Conservation (phyloP, 2,797 vertebrate species). For the Acipenser oxyrinchus region DNA sequence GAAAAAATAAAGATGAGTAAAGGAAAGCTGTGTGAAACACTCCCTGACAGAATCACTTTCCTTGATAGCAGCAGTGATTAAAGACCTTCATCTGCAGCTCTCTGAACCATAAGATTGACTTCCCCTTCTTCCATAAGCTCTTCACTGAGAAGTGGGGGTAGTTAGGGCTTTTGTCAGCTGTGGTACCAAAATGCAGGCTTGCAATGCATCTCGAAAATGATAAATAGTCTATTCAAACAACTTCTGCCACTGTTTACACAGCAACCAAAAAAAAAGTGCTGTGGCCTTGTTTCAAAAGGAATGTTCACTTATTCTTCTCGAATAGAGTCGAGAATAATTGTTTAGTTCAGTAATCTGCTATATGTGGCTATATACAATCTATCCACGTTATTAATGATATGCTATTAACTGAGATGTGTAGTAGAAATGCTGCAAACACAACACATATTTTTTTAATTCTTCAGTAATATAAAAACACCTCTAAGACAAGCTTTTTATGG, state of each 20-base stretch:
- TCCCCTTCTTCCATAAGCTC: not conserved
- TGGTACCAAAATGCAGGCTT: not conserved
- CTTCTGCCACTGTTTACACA: not conserved
- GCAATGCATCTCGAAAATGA: constrained; percentile 4
- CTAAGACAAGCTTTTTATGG: no score
- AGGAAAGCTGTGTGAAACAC: not conserved
- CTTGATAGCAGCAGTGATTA: not conserved
- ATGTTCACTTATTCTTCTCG: no score
- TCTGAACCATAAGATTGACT: not conserved
- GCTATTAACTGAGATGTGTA: no score
- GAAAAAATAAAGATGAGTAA: not conserved
- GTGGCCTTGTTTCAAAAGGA: no score
- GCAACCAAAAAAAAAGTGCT: no score
- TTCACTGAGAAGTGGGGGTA: not conserved
- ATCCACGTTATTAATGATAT: no score
- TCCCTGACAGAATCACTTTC: constrained; percentile 3
- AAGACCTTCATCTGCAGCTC: not conserved
- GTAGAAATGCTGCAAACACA: no score
- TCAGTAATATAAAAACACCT: no score
- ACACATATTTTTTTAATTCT: no score
- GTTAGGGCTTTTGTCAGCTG: not conserved
- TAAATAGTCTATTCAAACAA: not conserved
- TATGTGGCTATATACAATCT: no score
- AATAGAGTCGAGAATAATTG: no score
- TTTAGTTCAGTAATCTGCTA: no score